A percentile compares a stretch with the other conserved stretches of the same genome.
Conservation (phyloP, 2,113 vertebrate species). For the Argyrosomus japonicus region DNA sequence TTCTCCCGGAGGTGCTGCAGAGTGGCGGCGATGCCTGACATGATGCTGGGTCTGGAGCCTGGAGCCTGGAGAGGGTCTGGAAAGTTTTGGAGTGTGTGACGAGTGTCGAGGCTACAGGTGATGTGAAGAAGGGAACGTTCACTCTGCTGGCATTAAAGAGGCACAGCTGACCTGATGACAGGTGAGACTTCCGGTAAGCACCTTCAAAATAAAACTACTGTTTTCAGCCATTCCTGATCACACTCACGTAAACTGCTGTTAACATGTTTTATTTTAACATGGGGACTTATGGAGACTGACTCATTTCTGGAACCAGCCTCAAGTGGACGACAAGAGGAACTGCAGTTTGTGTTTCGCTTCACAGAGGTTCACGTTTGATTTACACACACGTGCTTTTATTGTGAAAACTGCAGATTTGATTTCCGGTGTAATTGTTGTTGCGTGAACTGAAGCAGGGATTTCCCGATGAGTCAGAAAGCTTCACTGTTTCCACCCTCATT, state of each 20-base stretch:
- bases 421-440: too few relatives aligned
- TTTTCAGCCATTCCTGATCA: background rate
- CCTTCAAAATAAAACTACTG: conserved; percentile 24
- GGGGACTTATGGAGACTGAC: too few relatives aligned
- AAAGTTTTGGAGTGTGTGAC: background rate
- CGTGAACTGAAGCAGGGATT: too few relatives aligned
- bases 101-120: conserved; percentile 5
- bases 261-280: too few relatives aligned
- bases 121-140: background rate
- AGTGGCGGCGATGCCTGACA: conserved; percentile 74
- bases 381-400: background rate
- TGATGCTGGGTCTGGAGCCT: conserved; percentile 25
- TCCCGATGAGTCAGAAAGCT: too few relatives aligned
- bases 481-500: too few relatives aligned
- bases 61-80: background rate
- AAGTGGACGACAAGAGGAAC: background rate
- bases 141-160: too few relatives aligned
- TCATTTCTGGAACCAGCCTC: too few relatives aligned
- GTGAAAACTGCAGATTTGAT: background rate
- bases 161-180: background rate
- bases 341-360: too few relatives aligned
- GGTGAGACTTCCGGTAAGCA: background rate
- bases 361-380: too few relatives aligned
- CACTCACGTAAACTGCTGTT: too few relatives aligned
- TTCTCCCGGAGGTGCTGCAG: conserved; percentile 63